Evolutionary conservation across 2,888 invertebrate genomes (phyloP), one percentile per base, ranked within the genome.

Genomic region (Girardia tigrina): DNA sequence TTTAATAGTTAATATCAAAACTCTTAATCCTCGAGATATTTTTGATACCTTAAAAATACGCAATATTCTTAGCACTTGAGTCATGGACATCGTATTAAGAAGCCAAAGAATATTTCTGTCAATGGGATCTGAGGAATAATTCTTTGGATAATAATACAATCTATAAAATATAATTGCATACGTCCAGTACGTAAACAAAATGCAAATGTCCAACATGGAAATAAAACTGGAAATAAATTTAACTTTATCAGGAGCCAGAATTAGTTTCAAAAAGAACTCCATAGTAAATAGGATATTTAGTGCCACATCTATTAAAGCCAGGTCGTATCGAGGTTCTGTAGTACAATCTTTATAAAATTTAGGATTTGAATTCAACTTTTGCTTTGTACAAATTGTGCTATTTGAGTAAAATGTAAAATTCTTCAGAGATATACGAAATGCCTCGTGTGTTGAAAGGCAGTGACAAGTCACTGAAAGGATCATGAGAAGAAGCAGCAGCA

Each of bases 1-100:
- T 75, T 82, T 82, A 8, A 83, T 78, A 1, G 83, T 82, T 75
- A 82, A 81, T 29, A 82, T 78, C 36, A 83, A 78, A 77, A 83
- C 82, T 80, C 82, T 81, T 72, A 83, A 76, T 0, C 83, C 83
- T 1, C 82, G 81, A 71, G 82, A 82, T 75, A 77, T 77, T 42
- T 77, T 77, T 14, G 73, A 73, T 28, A 77, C 77, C 28, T 77
- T 77, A 36, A 77, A 77, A 1, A 77, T 77, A 1, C 77, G 28
- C 20, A 77, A 71, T 4, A 77, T 77, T 4, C 77, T 20, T 29
- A 77, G 28, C 14, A 73, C 29, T 29, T 77, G 77, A n/a, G 77
- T 70, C 77, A 77, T 77, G 12, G 77, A 72, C 26, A 78, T 42
- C 23, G 77, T 71, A 29, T 76, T 76, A 2, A 76, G 23, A 26